Evolutionary conservation across 2,797 vertebrate genomes (phyloP), one percentile per base, ranked within the genome.

Genomic region (Poecilia gillii): DNA sequence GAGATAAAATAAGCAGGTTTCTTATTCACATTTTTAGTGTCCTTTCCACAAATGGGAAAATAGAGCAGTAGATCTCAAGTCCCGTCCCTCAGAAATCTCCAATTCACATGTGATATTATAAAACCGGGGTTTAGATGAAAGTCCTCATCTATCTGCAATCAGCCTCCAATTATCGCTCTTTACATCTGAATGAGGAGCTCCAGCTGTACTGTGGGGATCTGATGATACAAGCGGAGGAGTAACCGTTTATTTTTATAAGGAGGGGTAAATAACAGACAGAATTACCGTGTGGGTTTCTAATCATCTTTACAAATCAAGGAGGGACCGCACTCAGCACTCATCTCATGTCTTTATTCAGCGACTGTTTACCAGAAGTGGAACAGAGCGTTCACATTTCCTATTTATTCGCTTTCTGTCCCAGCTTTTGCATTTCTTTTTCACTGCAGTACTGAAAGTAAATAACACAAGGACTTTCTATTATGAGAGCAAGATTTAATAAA

Each of bases 91-190:
- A 55, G 31, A 28, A 73, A 68, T 53, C 23, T 46, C 33, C 64
- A 43, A 78, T 74, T 39, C 68, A 79, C 79, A 79, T 73, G 81
- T 43, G 81, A 85, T 83, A 78, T 72, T 79, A 71, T 36, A 85
- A 74, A 77, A 83, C 14, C 7, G n/a, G 25, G 45, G 59, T 75
- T 88, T 74, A 78, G 77, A 90, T 89, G 85, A 90, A 87, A 87
- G 73, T 85, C 76, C 82, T 92, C 84, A 85, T 87, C 92, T 92
- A 85, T 90, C 91, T 89, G 93, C 93, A 95, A 96, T 96, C 95
- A 96, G 94, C 77, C 86, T 88, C 87, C 88, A 95, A 95, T 95
- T 95, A 95, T 89, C 85, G 33, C 94, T 92, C 93, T 95, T 95
- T 94, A 94, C 89, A 93, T 93, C 87, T 95, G 85, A 92, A 91